Evolutionary conservation across 1,140 invertebrate genomes (phyloP).

Genomic region (Trialeurodes vaporariorum): DNA sequence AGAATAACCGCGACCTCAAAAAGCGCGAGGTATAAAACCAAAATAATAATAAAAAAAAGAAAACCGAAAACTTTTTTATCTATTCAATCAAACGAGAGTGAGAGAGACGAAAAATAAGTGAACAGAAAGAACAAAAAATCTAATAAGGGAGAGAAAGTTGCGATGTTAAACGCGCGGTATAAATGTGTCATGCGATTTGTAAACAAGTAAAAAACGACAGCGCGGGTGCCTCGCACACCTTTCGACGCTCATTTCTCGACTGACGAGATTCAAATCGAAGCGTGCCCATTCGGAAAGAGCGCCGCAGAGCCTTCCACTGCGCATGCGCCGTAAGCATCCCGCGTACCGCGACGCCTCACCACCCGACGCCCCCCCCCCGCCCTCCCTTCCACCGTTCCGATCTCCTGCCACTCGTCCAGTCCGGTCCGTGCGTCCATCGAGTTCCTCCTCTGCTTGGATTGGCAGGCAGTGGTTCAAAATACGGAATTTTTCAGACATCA

Average conservation of each 20-base stretch:
- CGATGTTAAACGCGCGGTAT: not conserved
- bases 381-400: conserved; percentile 23
- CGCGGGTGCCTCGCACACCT: conserved; percentile 20
- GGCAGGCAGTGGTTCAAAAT: no score
- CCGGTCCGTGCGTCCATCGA: no score
- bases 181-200: not conserved
- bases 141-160: not conserved
- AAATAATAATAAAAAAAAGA: no score
- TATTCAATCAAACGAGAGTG: not conserved
- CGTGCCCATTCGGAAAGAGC: conserved; percentile 29
- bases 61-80: no score
- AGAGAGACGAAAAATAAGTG: not conserved
- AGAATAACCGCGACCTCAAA: no score
- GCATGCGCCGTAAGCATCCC: conserved; percentile 8
- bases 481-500: no score
- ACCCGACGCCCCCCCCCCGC: conserved; percentile 25
- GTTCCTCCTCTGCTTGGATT: no score
- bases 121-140: not conserved
- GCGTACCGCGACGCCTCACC: no score
- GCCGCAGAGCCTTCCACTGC: not conserved
- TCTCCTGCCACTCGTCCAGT: not conserved
- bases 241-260: conserved; percentile 24
- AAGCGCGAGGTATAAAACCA: no score
- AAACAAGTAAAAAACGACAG: conserved; percentile 12
- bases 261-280: conserved; percentile 31